A percentile compares a stretch with the other conserved stretches of the same genome.
phyloP scores from a whole-genome alignment of 2,888 invertebrate species.

The Drosophila nigricruria region DNA sequence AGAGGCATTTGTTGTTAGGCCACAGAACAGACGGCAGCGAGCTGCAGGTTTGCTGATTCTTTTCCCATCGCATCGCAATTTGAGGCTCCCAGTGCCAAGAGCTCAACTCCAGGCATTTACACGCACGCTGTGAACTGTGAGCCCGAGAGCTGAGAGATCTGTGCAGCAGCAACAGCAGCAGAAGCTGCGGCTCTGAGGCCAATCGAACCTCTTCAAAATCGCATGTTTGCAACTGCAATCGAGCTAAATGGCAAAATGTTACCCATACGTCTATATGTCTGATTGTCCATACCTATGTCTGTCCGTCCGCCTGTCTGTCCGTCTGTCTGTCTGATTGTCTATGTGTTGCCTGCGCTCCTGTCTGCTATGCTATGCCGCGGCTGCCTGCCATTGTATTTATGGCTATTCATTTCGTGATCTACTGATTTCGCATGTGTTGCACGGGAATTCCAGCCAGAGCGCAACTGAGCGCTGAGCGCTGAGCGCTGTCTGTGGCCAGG shows the following conservation, averaged over 20 bases:
- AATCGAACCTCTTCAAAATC: slow-evolving; percentile 81
- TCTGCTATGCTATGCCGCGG: slow-evolving; percentile 44
- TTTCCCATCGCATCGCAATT: slow-evolving; percentile 57
- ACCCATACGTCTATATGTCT: slow-evolving; percentile 70
- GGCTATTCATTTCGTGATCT: slow-evolving; percentile 79
- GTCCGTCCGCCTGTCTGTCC: slow-evolving; percentile 16
- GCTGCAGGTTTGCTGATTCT: slow-evolving; percentile 38
- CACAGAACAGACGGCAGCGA: slow-evolving; percentile 14
- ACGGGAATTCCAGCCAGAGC: slow-evolving; percentile 72
- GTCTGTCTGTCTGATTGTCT: slow-evolving; percentile 12
- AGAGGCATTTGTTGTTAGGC: slow-evolving; percentile 33
- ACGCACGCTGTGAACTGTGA: slow-evolving; percentile 58
- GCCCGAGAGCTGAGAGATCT: slow-evolving; percentile 14
- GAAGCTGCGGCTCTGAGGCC: slow-evolving; percentile 56
- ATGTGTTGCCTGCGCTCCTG: slow-evolving; percentile 34
- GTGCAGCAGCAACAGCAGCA: slow-evolving; percentile 16
- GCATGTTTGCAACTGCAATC: slow-evolving; percentile 81
- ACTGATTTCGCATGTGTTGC: slow-evolving; percentile 81
- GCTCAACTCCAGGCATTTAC: slow-evolving; percentile 49
- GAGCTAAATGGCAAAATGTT: slow-evolving; percentile 80
- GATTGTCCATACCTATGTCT: slow-evolving; percentile 37
- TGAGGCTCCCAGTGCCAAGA: slow-evolving; percentile 12
- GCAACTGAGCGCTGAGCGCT: slow-evolving; percentile 32
- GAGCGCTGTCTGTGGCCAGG: slow-evolving; percentile 22
- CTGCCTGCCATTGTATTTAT: slow-evolving; percentile 75